These are phyloP conservation scores for Rhyacophila evoluta DNA, from an alignment of 2,888 invertebrate species.

Conservation along the genomic window DNA sequence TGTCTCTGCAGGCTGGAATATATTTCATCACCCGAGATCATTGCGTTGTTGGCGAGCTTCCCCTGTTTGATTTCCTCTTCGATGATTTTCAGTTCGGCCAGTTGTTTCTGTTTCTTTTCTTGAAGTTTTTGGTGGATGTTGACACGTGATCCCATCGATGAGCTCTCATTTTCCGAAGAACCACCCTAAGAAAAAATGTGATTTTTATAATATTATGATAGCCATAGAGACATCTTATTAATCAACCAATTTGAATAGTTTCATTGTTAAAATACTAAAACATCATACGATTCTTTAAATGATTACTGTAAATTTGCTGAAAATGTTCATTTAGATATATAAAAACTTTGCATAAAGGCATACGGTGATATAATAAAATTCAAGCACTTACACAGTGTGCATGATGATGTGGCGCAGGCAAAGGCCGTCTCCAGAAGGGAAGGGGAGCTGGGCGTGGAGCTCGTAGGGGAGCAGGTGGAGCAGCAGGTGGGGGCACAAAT, in stretches of 20 bases:
- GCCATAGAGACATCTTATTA: too few species aligned
- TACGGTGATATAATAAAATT: too few species aligned
- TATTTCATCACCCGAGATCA: slow-evolving; percentile 70
- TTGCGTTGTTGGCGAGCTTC: slow-evolving; percentile 74
- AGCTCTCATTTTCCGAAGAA: slow-evolving; percentile 82
- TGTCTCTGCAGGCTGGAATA: slow-evolving; percentile 71
- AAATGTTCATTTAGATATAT: too few species aligned
- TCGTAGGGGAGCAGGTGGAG: slow-evolving; percentile 56
- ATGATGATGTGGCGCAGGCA: slow-evolving; percentile 70
- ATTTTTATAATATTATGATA: too few species aligned
- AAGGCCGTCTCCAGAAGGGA: slow-evolving; percentile 82
- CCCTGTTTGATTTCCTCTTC: slow-evolving; percentile 91
- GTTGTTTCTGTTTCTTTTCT: slow-evolving; percentile 89
- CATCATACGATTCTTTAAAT: too few species aligned
- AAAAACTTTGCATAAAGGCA: too few species aligned
- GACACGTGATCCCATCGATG: slow-evolving; percentile 79
- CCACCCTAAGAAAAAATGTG: too few species aligned
- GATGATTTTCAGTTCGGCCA: slow-evolving; percentile 83
- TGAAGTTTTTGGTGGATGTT: slow-evolving; percentile 89
- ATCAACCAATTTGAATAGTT: too few species aligned
- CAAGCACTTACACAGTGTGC: slow-evolving; percentile 53
- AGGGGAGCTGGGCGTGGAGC: slow-evolving; percentile 64
- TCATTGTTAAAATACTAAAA: too few species aligned
- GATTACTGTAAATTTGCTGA: too few species aligned
- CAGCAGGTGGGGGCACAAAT: slow-evolving; percentile 81